These are phyloP conservation scores for Catharus minimus DNA, from an alignment of 2,113 vertebrate genomes.

Conservation along the genomic window DNA sequence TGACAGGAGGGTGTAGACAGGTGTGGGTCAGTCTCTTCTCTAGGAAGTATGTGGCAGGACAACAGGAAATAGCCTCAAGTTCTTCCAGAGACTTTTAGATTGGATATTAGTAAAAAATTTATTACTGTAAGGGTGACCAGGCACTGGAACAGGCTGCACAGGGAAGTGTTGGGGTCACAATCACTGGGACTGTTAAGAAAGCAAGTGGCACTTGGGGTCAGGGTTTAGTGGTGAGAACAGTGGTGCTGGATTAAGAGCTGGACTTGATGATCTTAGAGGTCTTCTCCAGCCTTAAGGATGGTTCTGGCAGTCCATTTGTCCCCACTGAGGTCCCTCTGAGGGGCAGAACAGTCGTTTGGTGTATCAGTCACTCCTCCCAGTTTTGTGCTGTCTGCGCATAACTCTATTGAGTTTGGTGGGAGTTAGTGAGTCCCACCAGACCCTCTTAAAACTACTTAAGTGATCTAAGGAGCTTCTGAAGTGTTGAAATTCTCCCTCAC, in stretches of 20 bases:
- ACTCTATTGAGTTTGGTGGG: neutral
- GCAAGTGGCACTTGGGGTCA: too few relatives aligned
- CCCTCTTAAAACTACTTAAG: neutral
- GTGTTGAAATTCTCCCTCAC: neutral
- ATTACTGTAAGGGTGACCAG: neutral
- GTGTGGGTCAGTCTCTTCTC: too few relatives aligned
- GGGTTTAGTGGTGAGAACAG: neutral
- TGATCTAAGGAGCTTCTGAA: neutral
- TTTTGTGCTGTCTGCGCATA: neutral
- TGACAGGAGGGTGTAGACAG: neutral
- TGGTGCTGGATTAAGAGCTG: neutral
- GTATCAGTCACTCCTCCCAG: neutral
- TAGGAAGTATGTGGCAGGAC: neutral
- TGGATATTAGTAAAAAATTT: neutral
- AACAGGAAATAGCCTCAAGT: neutral
- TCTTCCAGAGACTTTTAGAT: neutral
- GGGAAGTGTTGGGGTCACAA: neutral
- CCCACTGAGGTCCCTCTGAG: neutral
- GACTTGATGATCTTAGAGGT: neutral
- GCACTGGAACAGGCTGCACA: neutral
- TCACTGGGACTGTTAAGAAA: neutral
- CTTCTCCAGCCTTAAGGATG: neutral
- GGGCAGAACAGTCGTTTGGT: neutral
- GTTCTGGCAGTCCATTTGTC: neutral
- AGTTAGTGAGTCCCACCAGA: neutral